Evolutionary conservation across 2,797 vertebrate species (phyloP).

Genomic region (Sitta carolinensis): DNA sequence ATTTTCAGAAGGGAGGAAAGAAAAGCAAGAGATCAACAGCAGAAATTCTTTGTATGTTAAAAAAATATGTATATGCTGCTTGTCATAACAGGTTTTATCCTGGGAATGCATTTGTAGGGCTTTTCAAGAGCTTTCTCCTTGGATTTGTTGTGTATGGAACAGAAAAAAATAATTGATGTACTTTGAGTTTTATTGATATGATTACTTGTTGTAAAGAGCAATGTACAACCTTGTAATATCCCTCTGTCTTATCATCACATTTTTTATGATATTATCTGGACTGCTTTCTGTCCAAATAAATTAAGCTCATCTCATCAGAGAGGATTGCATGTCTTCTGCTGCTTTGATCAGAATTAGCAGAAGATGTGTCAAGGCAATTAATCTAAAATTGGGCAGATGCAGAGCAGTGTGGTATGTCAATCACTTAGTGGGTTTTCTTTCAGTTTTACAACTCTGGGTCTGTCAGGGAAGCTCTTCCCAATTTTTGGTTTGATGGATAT

Average conservation of each 20-base stretch:
- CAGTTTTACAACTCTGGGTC: not conserved
- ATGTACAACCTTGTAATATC: not conserved
- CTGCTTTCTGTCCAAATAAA: not conserved
- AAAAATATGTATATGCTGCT: not conserved
- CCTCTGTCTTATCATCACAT: not conserved
- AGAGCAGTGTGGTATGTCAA: not conserved
- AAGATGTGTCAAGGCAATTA: not conserved
- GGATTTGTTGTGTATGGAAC: not conserved
- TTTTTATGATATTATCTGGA: not conserved
- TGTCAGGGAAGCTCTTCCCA: not conserved
- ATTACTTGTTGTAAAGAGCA: not conserved
- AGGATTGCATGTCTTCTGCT: not conserved
- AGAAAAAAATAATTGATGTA: not conserved
- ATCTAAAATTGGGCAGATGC: not conserved
- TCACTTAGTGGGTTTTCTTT: not conserved
- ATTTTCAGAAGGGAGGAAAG: not conserved
- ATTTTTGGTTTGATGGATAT: not conserved
- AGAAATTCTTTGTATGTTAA: not conserved
- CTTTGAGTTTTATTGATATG: not conserved
- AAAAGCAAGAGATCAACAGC: not conserved
- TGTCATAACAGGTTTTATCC: not conserved
- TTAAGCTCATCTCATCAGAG: not conserved
- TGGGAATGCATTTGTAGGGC: not conserved
- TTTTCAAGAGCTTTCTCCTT: not conserved
- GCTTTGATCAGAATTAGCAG: constrained; percentile 24